Base-by-base conservation (phyloP, 2,113 vertebrate genomes). In the Salvelinus alpinus region DNA sequence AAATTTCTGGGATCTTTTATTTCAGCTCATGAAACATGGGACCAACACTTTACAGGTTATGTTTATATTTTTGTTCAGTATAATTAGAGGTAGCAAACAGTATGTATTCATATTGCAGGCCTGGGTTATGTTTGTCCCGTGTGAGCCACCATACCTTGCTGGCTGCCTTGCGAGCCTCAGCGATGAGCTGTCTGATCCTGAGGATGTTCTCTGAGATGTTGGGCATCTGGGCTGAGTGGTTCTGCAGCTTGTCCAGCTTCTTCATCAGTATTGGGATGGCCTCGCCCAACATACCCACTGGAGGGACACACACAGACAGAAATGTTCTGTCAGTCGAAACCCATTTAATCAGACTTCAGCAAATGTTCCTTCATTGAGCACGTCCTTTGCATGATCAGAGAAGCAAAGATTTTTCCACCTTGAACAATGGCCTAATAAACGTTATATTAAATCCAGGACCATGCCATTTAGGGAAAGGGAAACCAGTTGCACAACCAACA, bases 151-250 rank as follows among this genome's bases (percentile, higher is more conserved):
- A 6, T 82, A 98, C 98, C 96, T 97, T 98, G 92, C 91, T 97
- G 84, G 96, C 97, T 0, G 97, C 95, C 0, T 95, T 96, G 68
- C 97, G 95, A 1, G 97, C 98, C 90, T 98, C 93, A 0, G 95
- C 94, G 1, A 99, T 99, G 64, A 99, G 95, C 85, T 96, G 89
- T 0, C 97, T 92, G 91, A 99, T 97, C 6, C 96, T 91, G 79
- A 87, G 78, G 0, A 99, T 99, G 91, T 92, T 98, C 86, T 96
- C 93, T 0, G 96, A 96, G 86, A 99, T 94, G 1, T 96, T 97
- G 20, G 96, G 91, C 0, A 96, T 96, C 82, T 94, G 96, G 0
- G 87, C 82, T 1, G 94, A 93, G 1, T 94, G 93, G 86, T 94
- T 95, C 84, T 98, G 94, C 64, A 99, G 92, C 7, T 82, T 85